Percentiles rank a stretch among this genome's conserved stretches.
Conservation (phyloP, 2,113 vertebrate species). For the Porphyrio hochstetteri region DNA sequence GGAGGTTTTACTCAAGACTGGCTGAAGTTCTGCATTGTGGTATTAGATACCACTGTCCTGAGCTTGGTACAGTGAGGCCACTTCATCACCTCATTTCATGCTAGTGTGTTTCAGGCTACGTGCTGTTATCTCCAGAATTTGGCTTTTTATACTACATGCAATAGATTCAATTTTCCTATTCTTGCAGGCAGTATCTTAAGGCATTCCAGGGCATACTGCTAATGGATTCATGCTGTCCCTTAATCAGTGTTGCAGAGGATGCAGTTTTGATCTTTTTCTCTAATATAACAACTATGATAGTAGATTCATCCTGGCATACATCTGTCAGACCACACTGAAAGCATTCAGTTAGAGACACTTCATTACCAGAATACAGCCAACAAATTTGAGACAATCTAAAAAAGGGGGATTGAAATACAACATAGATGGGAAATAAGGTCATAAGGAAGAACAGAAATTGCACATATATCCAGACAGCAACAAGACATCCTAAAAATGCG, state of each 20-base stretch:
- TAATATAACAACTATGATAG: not conserved
- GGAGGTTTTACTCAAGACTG: not conserved
- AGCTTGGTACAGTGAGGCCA: not conserved
- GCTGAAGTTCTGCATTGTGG: not conserved
- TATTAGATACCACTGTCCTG: not conserved
- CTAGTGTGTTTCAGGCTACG: not conserved
- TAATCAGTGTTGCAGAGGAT: conserved; percentile 31
- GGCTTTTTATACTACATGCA: not conserved
- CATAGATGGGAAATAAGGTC: not conserved
- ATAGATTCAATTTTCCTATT: conserved; percentile 2
- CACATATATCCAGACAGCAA: not conserved
- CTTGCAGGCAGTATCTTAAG: not conserved
- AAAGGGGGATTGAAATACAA: conserved; percentile 7
- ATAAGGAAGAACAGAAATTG: conserved; percentile 11
- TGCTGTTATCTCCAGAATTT: not conserved
- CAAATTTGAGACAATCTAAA: conserved; percentile 14
- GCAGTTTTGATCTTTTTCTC: conserved; percentile 24
- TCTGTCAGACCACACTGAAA: conserved; percentile 20
- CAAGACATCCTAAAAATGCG: not conserved
- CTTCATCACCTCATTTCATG: conserved; percentile 23
- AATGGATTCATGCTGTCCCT: conserved; percentile 24
- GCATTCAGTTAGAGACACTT: conserved; percentile 19
- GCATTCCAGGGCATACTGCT: too few species aligned
- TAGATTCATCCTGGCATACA: conserved; percentile 10
- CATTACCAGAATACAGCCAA: conserved; percentile 6